phyloP scores from a whole-genome alignment of 2,888 invertebrate species.

The Mylabris sibirica region DNA sequence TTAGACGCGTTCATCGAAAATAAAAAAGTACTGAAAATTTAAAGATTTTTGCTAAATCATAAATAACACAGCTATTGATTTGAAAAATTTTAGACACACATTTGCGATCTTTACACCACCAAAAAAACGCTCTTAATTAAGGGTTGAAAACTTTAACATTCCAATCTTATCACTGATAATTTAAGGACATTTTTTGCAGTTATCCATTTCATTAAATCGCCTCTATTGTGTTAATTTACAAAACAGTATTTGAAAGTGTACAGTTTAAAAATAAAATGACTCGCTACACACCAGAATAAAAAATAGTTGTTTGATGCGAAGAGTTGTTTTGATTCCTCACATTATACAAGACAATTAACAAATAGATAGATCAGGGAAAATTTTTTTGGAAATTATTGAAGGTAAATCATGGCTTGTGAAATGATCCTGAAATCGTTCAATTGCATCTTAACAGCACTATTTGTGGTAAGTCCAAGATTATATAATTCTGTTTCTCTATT shows the following conservation, averaged over 20 bases:
- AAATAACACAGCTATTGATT: too few relatives aligned
- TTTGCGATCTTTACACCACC: too few relatives aligned
- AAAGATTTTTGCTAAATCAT: too few relatives aligned
- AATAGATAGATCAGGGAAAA: neutral
- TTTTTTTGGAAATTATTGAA: neutral
- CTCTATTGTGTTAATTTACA: neutral
- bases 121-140: too few relatives aligned
- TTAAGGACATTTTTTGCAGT: too few relatives aligned
- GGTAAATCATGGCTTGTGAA: neutral
- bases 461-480: conserved; percentile 14
- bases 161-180: too few relatives aligned
- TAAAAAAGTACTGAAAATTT: too few relatives aligned
- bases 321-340: neutral
- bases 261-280: conserved; percentile 10
- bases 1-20: too few relatives aligned
- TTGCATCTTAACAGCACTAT: conserved; percentile 2
- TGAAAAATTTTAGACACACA: too few relatives aligned
- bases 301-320: neutral
- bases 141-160: too few relatives aligned
- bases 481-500: neutral
- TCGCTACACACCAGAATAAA: neutral
- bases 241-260: neutral
- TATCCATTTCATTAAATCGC: neutral
- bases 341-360: neutral
- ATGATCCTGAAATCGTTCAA: conserved; percentile 3